phyloP scores from a whole-genome alignment of 2,797 vertebrate genomes.

The Prionace glauca region DNA sequence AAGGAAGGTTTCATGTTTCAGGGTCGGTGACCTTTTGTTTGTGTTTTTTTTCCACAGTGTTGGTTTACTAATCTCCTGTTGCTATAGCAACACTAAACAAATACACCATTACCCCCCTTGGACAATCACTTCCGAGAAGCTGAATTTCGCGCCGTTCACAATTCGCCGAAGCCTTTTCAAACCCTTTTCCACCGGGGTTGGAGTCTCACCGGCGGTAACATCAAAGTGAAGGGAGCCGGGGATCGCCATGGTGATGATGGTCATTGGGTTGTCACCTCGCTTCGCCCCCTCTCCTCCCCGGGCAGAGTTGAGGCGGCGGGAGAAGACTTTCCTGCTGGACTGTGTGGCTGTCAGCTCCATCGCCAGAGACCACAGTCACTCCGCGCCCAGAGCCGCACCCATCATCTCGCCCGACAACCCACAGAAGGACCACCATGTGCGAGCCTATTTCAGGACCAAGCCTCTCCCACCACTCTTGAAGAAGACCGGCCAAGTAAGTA shows the following conservation, averaged over 20 bases:
- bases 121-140: neutral
- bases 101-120: neutral
- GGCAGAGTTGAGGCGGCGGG: conserved; percentile 34
- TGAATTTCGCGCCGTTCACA: neutral
- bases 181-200: neutral
- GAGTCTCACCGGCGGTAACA: neutral
- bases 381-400: conserved; percentile 41
- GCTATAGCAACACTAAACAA: conserved; percentile 14
- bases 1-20: neutral
- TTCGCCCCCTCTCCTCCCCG: conserved; percentile 35
- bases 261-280: neutral
- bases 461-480: neutral
- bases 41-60: neutral
- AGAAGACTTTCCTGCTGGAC: conserved; percentile 38
- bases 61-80: neutral
- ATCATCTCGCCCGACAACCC: conserved; percentile 43
- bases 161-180: neutral
- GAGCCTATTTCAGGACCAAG: conserved; percentile 40
- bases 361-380: conserved; percentile 39
- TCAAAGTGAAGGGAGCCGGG: neutral
- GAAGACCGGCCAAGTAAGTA: conserved; percentile 42
- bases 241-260: neutral
- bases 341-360: conserved; percentile 35
- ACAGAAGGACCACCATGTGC: conserved; percentile 38
- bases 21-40: neutral